Evolutionary conservation across 23 tunicate species (phyloP).

Genomic region (Ascidia mentula): DNA sequence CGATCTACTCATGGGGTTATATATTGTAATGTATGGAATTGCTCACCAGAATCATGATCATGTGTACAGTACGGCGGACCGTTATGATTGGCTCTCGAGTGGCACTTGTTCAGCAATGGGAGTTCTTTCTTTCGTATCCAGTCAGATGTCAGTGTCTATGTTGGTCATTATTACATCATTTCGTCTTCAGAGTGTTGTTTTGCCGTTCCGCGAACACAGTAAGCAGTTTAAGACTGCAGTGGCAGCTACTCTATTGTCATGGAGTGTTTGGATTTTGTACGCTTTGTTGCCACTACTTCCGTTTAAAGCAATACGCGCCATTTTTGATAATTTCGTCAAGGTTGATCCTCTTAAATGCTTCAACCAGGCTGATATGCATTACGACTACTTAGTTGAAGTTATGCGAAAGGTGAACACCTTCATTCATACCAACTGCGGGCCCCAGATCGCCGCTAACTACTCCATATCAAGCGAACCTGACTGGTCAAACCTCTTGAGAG

Average conservation of each 20-base stretch:
- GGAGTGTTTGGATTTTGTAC: neutral
- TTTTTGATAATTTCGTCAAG: slow-evolving; percentile 26
- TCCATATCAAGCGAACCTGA: neutral
- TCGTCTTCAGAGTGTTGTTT: neutral
- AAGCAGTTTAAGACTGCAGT: neutral
- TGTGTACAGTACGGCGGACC: neutral
- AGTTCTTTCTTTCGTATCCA: neutral
- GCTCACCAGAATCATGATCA: slow-evolving; percentile 3
- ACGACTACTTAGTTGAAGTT: neutral
- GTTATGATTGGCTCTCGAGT: slow-evolving; percentile 4
- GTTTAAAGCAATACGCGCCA: neutral
- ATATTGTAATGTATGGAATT: slow-evolving; percentile 15
- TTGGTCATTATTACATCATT: neutral
- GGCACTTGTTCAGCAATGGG: neutral
- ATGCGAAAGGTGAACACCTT: neutral
- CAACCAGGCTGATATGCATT: slow-evolving; percentile 25
- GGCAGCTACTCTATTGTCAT: neutral
- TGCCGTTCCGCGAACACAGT: neutral
- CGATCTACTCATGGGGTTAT: slow-evolving; percentile 29
- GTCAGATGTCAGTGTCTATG: neutral
- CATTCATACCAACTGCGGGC: neutral
- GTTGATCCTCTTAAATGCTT: neutral
- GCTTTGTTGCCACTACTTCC: neutral
- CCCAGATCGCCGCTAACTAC: neutral
- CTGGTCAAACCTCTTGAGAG: slow-evolving; percentile 12